Conservation (phyloP, 2,888 invertebrate species). For the Lapara coniferarum region DNA sequence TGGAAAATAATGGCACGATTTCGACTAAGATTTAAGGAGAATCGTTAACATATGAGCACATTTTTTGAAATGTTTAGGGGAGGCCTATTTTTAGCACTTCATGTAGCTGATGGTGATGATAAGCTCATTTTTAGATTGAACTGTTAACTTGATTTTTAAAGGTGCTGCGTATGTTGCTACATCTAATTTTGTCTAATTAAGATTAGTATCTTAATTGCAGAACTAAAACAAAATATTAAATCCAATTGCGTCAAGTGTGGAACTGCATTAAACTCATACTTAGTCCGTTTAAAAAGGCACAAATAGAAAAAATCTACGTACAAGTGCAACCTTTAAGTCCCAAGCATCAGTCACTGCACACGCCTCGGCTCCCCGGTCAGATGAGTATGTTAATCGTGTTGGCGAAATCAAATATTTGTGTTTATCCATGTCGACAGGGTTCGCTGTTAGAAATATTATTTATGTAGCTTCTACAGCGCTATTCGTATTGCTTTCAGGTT, state of each 20-base stretch:
- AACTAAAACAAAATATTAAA: too few relatives aligned
- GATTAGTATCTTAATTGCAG: too few relatives aligned
- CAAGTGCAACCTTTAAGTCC: constrained; percentile 8
- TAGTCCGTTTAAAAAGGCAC: constrained; percentile 29
- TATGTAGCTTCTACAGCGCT: constrained; percentile 34
- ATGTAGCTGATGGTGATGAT: too few relatives aligned
- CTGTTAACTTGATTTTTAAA: too few relatives aligned
- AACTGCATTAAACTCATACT: neutral
- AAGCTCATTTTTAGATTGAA: too few relatives aligned
- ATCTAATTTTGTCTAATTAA: too few relatives aligned
- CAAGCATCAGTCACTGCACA: constrained; percentile 39
- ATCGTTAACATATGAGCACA: too few relatives aligned
- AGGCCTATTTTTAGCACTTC: too few relatives aligned
- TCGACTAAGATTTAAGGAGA: too few relatives aligned
- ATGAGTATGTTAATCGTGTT: constrained; percentile 56
- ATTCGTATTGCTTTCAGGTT: neutral
- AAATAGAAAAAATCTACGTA: neutral
- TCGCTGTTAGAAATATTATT: constrained; percentile 44
- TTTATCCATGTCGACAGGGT: constrained; percentile 52
- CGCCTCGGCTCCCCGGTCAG: constrained; percentile 39
- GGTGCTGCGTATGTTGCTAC: too few relatives aligned
- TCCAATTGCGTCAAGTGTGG: too few relatives aligned
- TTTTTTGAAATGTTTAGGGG: too few relatives aligned
- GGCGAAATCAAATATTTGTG: constrained; percentile 62
- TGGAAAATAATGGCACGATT: neutral